Percentiles rank a stretch among this genome's conserved stretches.
Evolutionary conservation across 2,888 invertebrate species (phyloP).

Genomic region (Latheticus oryzae): DNA sequence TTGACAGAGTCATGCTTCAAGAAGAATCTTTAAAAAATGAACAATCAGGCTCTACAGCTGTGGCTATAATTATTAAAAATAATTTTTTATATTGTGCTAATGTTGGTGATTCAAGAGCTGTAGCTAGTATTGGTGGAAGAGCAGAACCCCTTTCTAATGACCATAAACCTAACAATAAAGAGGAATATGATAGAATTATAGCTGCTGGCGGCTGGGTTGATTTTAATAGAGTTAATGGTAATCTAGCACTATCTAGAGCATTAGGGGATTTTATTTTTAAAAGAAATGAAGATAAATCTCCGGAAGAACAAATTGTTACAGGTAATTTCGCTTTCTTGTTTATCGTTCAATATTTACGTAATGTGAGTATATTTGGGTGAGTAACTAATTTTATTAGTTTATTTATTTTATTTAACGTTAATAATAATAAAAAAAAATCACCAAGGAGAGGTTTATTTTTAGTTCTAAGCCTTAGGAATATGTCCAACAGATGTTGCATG

Average conservation of each 20-base stretch:
- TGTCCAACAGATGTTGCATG: constrained; percentile 14
- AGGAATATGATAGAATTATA: constrained; percentile 87
- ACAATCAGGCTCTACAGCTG: constrained; percentile 94
- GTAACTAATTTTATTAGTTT: constrained; percentile 11
- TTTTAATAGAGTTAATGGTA: constrained; percentile 97
- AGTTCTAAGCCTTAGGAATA: neutral
- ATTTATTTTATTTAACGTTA: constrained; percentile 9
- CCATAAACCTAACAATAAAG: constrained; percentile 91
- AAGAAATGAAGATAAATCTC: constrained; percentile 83
- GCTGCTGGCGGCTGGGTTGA: constrained; percentile 98
- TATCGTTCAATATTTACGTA: constrained; percentile 17
- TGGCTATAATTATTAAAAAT: constrained; percentile 86
- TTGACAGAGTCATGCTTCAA: constrained; percentile 92
- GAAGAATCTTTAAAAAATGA: constrained; percentile 91
- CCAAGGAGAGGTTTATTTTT: constrained; percentile 11
- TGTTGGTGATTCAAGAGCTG: constrained; percentile 96
- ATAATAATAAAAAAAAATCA: too few relatives aligned
- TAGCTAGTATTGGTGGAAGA: constrained; percentile 87
- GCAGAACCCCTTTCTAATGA: constrained; percentile 86
- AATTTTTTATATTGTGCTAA: constrained; percentile 93
- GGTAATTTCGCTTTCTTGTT: constrained; percentile 69
- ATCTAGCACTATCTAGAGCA: constrained; percentile 94
- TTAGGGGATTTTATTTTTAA: constrained; percentile 98
- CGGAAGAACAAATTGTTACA: constrained; percentile 97
- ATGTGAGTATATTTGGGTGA: constrained; percentile 17